Conservation (phyloP, 2,888 invertebrate genomes). For the Ennomos erosarius region DNA sequence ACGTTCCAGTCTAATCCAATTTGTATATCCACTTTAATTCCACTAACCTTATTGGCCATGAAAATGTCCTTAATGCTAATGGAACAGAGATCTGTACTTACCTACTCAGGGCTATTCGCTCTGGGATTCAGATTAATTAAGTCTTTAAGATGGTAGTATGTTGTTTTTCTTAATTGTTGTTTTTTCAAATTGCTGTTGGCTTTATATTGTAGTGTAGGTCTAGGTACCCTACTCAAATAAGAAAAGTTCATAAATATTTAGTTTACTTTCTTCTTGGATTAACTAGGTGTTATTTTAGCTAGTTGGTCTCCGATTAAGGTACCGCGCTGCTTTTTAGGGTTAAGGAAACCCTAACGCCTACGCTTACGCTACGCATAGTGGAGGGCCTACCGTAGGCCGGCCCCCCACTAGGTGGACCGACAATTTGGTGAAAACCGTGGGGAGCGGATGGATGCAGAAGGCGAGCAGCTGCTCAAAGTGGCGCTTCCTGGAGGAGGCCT, state of each 20-base stretch:
- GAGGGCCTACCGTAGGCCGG: too few relatives aligned
- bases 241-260: not conserved
- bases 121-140: slow-evolving; percentile 47
- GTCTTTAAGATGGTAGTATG: slow-evolving; percentile 33
- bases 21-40: slow-evolving; percentile 56
- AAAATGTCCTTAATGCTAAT: slow-evolving; percentile 56
- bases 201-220: slow-evolving; percentile 5
- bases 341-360: too few relatives aligned
- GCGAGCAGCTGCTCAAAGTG: too few relatives aligned
- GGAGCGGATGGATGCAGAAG: too few relatives aligned
- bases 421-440: too few relatives aligned
- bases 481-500: too few relatives aligned
- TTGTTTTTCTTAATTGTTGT: slow-evolving; percentile 22
- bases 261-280: slow-evolving; percentile 15
- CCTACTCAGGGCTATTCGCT: slow-evolving; percentile 45
- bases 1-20: slow-evolving; percentile 46
- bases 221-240: slow-evolving; percentile 12
- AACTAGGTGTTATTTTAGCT: not conserved
- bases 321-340: too few relatives aligned
- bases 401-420: too few relatives aligned
- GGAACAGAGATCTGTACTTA: slow-evolving; percentile 51
- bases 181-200: slow-evolving; percentile 13
- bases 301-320: slow-evolving; percentile 1
- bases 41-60: slow-evolving; percentile 53
- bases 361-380: too few relatives aligned